A percentile compares a stretch with the other conserved stretches of the same genome.
phyloP scores from a whole-genome alignment of 2,113 vertebrate species.

The Prinia subflava region DNA sequence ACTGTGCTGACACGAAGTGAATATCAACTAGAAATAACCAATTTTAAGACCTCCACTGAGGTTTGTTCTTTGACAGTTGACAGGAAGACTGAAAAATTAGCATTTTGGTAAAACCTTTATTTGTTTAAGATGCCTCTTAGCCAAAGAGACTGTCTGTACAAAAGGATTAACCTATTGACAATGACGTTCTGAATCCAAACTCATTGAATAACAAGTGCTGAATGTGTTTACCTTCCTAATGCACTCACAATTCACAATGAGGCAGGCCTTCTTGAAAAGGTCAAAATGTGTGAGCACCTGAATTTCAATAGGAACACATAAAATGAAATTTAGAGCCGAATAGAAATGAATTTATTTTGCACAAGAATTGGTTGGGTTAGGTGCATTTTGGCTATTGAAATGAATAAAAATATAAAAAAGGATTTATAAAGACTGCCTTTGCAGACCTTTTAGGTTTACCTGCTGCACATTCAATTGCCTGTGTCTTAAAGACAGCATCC shows the following conservation, averaged over 20 bases:
- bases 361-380: not conserved
- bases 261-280: conserved; percentile 74
- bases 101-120: conserved; percentile 76
- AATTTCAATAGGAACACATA: conserved; percentile 71
- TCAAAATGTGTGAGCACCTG: conserved; percentile 68
- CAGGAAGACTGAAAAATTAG: conserved; percentile 71
- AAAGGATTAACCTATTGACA: conserved; percentile 83
- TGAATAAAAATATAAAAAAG: not conserved
- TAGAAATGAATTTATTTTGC: conserved; percentile 10
- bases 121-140: conserved; percentile 75
- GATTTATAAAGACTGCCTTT: not conserved
- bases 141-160: conserved; percentile 71
- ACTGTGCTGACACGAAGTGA: conserved; percentile 53
- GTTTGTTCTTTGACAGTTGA: conserved; percentile 68
- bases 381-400: not conserved
- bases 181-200: conserved; percentile 73
- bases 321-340: conserved; percentile 34
- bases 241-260: conserved; percentile 75
- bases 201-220: conserved; percentile 78
- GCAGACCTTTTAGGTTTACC: not conserved
- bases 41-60: conserved; percentile 61
- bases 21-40: conserved; percentile 69
- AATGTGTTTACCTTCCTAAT: conserved; percentile 80
- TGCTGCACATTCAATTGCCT: not conserved
- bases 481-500: not conserved